Evolutionary conservation across 2,888 invertebrate genomes (phyloP), one percentile per base, ranked within the genome.

Genomic region (Pseudococcus jackbeardsleyi): DNA sequence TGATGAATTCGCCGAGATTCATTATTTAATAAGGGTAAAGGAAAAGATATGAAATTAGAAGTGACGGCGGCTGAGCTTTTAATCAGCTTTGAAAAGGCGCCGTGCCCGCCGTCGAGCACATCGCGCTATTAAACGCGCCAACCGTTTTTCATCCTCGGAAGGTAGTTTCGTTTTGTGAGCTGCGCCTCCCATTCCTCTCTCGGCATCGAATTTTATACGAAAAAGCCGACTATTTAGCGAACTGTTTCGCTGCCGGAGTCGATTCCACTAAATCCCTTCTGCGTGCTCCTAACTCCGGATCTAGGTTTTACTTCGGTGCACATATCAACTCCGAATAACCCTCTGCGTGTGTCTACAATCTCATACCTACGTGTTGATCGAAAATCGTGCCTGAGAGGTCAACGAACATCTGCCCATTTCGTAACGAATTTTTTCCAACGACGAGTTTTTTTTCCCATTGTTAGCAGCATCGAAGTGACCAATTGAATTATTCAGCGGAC

Each of bases 61-160:
- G 88, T 88, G 88, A 88, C 88, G 88, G 88, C 82, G 88, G 88
- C 88, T 88, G 88, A 88, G 88, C 88, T 88, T 88, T 88, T 88
- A 88, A 88, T 88, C 88, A 88, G 88, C 82, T 88, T 79, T 88
- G 77, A 88, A 88, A 88, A 88, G 88, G 88, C 88, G 88, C 82
- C 77, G 48, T 59, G 48, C 15, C 33, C 72, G 17, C 1, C 33
- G 6, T 72, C 33, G 33, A 33, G 6, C 17, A 33, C 26, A 68
- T 68, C 22, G 72, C 72, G 72, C 54, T 88, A 88, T 88, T 88
- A 88, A 88, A 88, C 88, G 42, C 42, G 42, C n/a, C n/a, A 33
- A 22, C 42, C 79, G 79, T 79, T 79, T 79, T 79, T 79, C 79
- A 79, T 79, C 79, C 26, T 33, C 26, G 26, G 26, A 33, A 33